Base-by-base conservation (phyloP, 2,113 vertebrate species). In the Chascanopsetta lugubris region DNA sequence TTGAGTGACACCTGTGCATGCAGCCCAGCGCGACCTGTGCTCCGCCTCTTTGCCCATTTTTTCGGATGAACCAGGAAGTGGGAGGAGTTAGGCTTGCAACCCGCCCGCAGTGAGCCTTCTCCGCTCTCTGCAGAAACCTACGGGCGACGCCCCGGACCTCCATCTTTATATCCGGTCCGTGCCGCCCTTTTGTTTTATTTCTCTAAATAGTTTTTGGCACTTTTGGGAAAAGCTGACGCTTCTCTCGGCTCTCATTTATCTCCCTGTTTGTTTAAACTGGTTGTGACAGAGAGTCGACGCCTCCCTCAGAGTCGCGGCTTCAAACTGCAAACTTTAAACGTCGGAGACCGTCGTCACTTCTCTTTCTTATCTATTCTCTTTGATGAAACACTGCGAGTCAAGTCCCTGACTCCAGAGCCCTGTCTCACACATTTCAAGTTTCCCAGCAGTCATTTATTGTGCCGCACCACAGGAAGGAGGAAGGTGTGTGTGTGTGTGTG, bases 191-290 rank as follows among this genome's bases (percentile, higher is more conserved):
- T n/a, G n/a, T n/a, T n/a, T n/a, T n/a, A n/a, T n/a, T n/a, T n/a
- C n/a, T n/a, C n/a, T n/a, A 80, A 59, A 73, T 59, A 22, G 36
- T 75, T 72, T 60, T 46, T 1, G 47, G 51, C 42, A 27, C 61
- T 70, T 61, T 57, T 48, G 21, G 2, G 13, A 40, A 66, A 72
- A 53, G 34, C 30, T 18, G 11, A 54, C 58, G 43, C 59, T 8
- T 21, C 10, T 74, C 26, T n/a, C 24, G 51, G 21, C 5, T 6
- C 49, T 48, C 12, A 27, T 72, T 81, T 62, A 15, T 29, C 4
- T 26, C 38, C 29, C n/a, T 68, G n/a, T n/a, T n/a, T n/a, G n/a
- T 61, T 77, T 75, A 70, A 80, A 46, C 70, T 25, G n/a, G n/a
- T 25, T 11, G 22, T 70, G 60, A 61, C 68, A 55, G 26, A 9